These are phyloP conservation scores for Trematomus loennbergii DNA, from an alignment of 2,113 vertebrate species.

Conservation along the genomic window DNA sequence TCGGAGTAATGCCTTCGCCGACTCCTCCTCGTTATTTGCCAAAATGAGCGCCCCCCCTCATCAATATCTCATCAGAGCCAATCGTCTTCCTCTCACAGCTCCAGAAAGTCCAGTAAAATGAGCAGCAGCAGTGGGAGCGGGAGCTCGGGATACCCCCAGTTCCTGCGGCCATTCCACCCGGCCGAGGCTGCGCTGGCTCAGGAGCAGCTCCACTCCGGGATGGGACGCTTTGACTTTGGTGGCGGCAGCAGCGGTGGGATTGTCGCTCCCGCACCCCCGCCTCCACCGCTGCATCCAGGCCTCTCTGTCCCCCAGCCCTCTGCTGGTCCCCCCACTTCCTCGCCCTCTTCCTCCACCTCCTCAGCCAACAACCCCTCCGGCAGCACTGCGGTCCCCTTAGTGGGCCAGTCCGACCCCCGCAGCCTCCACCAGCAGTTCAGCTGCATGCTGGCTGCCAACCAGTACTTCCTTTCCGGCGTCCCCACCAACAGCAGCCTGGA, in stretches of 20 bases:
- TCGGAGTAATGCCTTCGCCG: slow-evolving; percentile 83
- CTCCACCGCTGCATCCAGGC: slow-evolving; percentile 84
- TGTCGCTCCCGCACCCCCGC: slow-evolving; percentile 81
- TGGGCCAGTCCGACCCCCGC: slow-evolving; percentile 84
- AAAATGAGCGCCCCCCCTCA: slow-evolving; percentile 85
- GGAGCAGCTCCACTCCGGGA: slow-evolving; percentile 86
- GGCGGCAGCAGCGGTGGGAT: slow-evolving; percentile 80
- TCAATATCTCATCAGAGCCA: slow-evolving; percentile 84
- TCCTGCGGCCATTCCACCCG: slow-evolving; percentile 85
- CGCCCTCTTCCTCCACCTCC: slow-evolving; percentile 81
- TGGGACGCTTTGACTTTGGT: slow-evolving; percentile 85
- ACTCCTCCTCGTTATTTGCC: slow-evolving; percentile 85
- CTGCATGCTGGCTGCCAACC: slow-evolving; percentile 88
- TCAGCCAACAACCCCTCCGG: slow-evolving; percentile 79
- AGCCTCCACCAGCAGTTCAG: slow-evolving; percentile 89
- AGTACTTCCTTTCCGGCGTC: slow-evolving; percentile 86
- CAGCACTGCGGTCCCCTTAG: slow-evolving; percentile 81
- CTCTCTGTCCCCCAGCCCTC: slow-evolving; percentile 84
- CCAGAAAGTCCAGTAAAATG: slow-evolving; percentile 87
- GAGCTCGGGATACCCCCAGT: slow-evolving; percentile 83
- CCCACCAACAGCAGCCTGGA: slow-evolving; percentile 86
- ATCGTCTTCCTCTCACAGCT: slow-evolving; percentile 82
- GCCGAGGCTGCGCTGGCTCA: slow-evolving; percentile 85
- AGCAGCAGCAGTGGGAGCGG: slow-evolving; percentile 74
- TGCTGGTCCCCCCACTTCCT: slow-evolving; percentile 80